Conservation (phyloP, 2,113 vertebrate species). For the Leptobrachium ailaonicum region DNA sequence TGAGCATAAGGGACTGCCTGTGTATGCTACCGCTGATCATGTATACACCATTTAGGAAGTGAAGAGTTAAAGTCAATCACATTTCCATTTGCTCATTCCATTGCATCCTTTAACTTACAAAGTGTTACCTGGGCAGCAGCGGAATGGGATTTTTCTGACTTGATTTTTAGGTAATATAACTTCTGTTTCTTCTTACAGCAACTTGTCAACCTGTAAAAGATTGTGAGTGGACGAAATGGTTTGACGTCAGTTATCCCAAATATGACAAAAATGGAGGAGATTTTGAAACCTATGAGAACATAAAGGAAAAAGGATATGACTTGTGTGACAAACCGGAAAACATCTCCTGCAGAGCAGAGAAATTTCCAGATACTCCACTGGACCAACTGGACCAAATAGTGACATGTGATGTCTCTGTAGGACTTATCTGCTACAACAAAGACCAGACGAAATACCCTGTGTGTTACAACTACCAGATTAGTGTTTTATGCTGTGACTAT, state of each 20-base stretch:
- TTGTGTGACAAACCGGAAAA: conserved; percentile 49
- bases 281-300: conserved; percentile 61
- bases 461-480: conserved; percentile 49
- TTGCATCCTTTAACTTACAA: too few species aligned
- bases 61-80: too few species aligned
- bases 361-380: conserved; percentile 21
- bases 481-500: not conserved
- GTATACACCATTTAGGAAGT: too few species aligned
- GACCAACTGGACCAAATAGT: conserved; percentile 15
- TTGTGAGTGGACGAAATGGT: conserved; percentile 30
- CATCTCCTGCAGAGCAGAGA: conserved; percentile 59
- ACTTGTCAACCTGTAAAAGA: not conserved
- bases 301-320: conserved; percentile 44
- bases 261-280: conserved; percentile 11
- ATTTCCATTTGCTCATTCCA: too few species aligned
- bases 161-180: too few species aligned
- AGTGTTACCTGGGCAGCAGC: too few species aligned
- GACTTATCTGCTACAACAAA: conserved; percentile 49
- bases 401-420: conserved; percentile 28
- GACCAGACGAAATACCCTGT: conserved; percentile 23
- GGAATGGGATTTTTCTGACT: too few species aligned
- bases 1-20: too few species aligned
- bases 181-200: not conserved
- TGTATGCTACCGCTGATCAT: too few species aligned
- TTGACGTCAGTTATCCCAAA: conserved; percentile 7